Base-by-base conservation (phyloP, 2,797 vertebrate species). In the Pampus argenteus region DNA sequence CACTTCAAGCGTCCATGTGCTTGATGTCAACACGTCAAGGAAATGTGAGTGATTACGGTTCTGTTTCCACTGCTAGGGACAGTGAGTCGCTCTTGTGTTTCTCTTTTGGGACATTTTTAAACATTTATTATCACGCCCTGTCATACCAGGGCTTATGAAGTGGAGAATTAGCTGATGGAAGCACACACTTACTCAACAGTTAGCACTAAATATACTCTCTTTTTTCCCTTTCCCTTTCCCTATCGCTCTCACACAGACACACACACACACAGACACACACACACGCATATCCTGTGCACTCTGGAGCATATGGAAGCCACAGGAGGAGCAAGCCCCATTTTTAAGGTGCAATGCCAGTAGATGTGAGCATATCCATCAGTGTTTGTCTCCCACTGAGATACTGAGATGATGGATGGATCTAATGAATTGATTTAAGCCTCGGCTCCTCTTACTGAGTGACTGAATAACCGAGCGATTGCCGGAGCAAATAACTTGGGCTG, bases 321-420 rank as follows among this genome's bases (percentile, higher is more conserved):
- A 26, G 63, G 76, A 26, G 63, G 76, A 74, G 59, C 49, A 15
- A 74, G 52, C 36, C 78, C 49, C 61, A 40, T 83, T 84, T 86
- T 83, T 76, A 78, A 87, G 84, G 79, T 79, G 72, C 80, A 68
- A 70, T 66, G 81, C 87, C 83, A 82, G 87, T 81, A 45, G 74
- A 81, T 79, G 86, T 74, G 88, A 79, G 75, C 74, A 79, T 77
- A 92, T 91, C 86, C 89, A 93, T 93, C 92, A 93, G 81, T 62
- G 88, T 88, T 85, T 85, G 85, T 90, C 91, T 90, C 88, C 88
- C 65, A 52, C 88, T 71, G 85, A 88, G 92, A 93, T 92, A 92
- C 81, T 22, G 79, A 86, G 81, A 92, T 93, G 92, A 93, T 83
- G 89, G 91, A 93, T 92, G 91, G 78, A 82, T 89, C 80, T 91